Evolutionary conservation across 53 echinoderm and acorn worm species (phyloP).

Genomic region (Holothuria leucospilota): DNA sequence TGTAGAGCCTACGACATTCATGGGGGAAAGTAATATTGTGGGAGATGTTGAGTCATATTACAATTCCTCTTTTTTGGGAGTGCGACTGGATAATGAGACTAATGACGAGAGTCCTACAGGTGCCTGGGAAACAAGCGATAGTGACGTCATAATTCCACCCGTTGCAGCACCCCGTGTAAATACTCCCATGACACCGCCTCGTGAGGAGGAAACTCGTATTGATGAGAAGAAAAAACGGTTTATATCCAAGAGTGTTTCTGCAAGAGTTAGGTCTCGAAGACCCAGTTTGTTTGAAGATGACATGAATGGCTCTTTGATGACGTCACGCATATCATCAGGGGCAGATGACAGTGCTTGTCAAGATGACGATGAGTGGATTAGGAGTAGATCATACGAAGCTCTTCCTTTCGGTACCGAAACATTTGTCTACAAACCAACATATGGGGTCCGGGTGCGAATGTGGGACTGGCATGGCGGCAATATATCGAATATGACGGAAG

Average conservation of each 20-base stretch:
- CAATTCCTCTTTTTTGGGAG: no score
- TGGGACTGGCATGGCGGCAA: neutral
- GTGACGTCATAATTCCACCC: no score
- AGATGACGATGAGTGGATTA: neutral
- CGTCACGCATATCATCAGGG: neutral
- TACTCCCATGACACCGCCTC: no score
- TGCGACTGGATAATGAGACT: no score
- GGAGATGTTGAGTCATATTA: no score
- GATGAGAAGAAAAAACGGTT: neutral
- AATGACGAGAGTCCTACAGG: no score
- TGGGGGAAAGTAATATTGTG: no score
- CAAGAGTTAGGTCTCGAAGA: neutral
- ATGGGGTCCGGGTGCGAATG: neutral
- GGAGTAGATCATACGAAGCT: constrained; percentile 3
- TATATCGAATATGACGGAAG: neutral
- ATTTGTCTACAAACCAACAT: neutral
- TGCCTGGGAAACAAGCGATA: no score
- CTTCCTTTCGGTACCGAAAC: neutral
- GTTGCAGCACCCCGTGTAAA: no score
- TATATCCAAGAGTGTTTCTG: neutral
- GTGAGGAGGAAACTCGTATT: no score
- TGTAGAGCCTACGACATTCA: no score
- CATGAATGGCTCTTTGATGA: neutral
- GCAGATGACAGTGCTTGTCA: neutral
- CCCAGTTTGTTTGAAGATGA: constrained; percentile 9